Evolutionary conservation across 2,888 invertebrate species (phyloP).

Genomic region (Phaonia tiefii): DNA sequence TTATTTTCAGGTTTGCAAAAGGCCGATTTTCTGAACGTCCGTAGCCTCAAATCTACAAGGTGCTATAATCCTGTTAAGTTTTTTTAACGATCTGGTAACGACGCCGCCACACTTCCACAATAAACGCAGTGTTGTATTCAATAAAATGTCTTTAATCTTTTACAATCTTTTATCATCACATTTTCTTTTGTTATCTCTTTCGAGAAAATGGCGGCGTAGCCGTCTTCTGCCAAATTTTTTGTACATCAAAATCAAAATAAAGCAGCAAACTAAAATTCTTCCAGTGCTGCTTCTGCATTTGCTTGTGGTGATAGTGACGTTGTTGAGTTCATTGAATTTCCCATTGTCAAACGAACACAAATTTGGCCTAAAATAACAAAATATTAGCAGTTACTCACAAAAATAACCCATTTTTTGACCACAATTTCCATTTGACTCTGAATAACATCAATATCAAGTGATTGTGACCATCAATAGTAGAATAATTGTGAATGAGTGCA

Average conservation of each 20-base stretch:
- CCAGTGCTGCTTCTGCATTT: constrained; percentile 74
- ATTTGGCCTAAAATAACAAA: constrained; percentile 62
- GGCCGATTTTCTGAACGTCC: neutral
- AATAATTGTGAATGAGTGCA: constrained; percentile 20
- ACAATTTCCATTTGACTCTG: constrained; percentile 43
- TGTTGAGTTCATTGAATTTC: constrained; percentile 70
- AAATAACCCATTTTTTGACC: constrained; percentile 64
- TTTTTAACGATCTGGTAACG: constrained; percentile 46
- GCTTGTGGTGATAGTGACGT: constrained; percentile 71
- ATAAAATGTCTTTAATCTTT: constrained; percentile 61
- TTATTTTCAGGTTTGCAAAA: neutral
- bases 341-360: constrained; percentile 63
- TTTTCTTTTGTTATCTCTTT: constrained; percentile 70
- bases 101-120: constrained; percentile 45
- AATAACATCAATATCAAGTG: constrained; percentile 27
- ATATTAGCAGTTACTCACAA: constrained; percentile 58
- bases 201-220: constrained; percentile 80
- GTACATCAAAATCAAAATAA: constrained; percentile 80
- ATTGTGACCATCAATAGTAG: constrained; percentile 23
- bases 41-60: no score
- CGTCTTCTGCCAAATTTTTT: constrained; percentile 78
- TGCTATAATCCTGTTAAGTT: no score
- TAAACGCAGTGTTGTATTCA: constrained; percentile 56
- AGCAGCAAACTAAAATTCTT: constrained; percentile 75
- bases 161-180: constrained; percentile 66